phyloP scores from a whole-genome alignment of 1,140 invertebrate species.

The Zaprionus tsacasi region DNA sequence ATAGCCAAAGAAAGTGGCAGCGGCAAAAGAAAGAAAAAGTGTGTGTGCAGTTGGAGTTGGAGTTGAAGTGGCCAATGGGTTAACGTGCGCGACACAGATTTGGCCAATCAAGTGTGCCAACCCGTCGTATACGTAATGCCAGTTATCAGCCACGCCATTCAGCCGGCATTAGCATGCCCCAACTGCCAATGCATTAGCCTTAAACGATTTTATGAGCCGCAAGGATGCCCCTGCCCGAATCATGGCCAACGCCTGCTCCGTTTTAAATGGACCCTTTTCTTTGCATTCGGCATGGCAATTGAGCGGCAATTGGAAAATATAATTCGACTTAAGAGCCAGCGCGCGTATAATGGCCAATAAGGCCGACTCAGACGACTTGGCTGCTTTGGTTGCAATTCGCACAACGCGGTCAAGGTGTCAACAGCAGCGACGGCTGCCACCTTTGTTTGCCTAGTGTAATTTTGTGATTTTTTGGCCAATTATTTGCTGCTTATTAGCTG shows the following conservation, averaged over 20 bases:
- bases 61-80: not conserved
- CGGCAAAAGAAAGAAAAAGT: conserved; percentile 77
- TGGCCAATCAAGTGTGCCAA: conserved; percentile 10
- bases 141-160: conserved; percentile 54
- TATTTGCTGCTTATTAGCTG: conserved; percentile 55
- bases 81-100: conserved; percentile 55
- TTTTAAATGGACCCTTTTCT: conserved; percentile 30
- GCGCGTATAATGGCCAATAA: conserved; percentile 67
- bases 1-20: conserved; percentile 78
- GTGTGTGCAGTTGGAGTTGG: too few species aligned
- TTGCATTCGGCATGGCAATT: conserved; percentile 58
- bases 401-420: conserved; percentile 79
- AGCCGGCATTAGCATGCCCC: conserved; percentile 42
- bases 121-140: conserved; percentile 68
- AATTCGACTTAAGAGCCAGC: conserved; percentile 57
- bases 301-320: conserved; percentile 47
- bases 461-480: conserved; percentile 45
- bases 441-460: conserved; percentile 46
- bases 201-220: conserved; percentile 25
- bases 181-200: conserved; percentile 35
- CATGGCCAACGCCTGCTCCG: not conserved
- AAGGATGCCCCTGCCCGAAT: conserved; percentile 29
- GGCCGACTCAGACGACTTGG: conserved; percentile 38
- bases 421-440: conserved; percentile 1
- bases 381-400: conserved; percentile 44